Evolutionary conservation across 2,888 invertebrate genomes (phyloP).

Genomic region (Drosophila borborema): DNA sequence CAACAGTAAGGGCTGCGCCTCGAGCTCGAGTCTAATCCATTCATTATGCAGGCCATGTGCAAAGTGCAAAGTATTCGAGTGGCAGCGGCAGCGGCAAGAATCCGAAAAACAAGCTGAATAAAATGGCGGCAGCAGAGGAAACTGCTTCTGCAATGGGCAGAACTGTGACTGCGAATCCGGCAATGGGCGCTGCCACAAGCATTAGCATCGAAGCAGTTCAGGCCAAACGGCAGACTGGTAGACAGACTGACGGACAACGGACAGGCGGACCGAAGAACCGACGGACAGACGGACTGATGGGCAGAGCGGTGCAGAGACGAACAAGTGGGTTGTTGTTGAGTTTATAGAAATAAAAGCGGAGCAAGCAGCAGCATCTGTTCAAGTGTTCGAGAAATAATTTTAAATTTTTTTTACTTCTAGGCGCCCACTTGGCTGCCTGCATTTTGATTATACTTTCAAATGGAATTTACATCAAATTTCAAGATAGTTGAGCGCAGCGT

Average conservation of each 20-base stretch:
- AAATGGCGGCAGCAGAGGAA: conserved; percentile 23
- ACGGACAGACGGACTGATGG: background rate
- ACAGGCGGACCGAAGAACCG: background rate
- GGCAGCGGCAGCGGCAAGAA: conserved; percentile 12
- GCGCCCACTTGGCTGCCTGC: conserved; percentile 41
- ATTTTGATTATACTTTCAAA: conserved; percentile 77
- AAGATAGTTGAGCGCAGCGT: conserved; percentile 56
- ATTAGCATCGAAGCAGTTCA: conserved; percentile 65
- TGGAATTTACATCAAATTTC: conserved; percentile 63
- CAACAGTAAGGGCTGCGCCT: conserved; percentile 2
- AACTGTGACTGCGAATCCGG: conserved; percentile 26
- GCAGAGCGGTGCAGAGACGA: conserved; percentile 10
- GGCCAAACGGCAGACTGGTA: conserved; percentile 21
- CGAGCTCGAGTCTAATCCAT: conserved; percentile 41
- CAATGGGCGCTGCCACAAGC: conserved; percentile 46
- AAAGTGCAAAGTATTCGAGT: conserved; percentile 65
- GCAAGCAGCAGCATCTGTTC: conserved; percentile 9
- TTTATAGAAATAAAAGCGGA: conserved; percentile 13
- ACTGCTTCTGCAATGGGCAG: conserved; percentile 5
- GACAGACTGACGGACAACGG: conserved; percentile 2
- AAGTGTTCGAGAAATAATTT: conserved; percentile 63
- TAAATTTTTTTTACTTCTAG: conserved; percentile 12
- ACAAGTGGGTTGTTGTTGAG: conserved; percentile 9
- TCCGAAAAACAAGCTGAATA: conserved; percentile 7
- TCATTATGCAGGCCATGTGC: conserved; percentile 78